Percentiles rank a stretch among this genome's conserved stretches.
These are phyloP conservation scores for Thinocorus orbignyianus DNA, from an alignment of 2,113 vertebrate genomes.

Conservation along the genomic window DNA sequence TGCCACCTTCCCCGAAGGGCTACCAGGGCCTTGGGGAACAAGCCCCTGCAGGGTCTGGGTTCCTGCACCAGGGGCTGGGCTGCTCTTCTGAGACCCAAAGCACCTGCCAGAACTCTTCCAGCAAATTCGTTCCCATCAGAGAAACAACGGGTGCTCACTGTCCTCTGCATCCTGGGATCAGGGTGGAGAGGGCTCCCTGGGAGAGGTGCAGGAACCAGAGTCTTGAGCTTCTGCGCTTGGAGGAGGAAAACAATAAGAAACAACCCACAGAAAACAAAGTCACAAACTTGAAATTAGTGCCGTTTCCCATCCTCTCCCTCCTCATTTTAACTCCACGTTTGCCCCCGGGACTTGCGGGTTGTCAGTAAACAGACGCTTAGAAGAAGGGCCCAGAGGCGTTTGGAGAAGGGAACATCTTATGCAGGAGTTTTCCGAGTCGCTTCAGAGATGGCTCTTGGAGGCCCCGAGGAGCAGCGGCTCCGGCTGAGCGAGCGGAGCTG, in stretches of 20 bases:
- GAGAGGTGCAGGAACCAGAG: background rate
- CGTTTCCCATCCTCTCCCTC: rapidly evolving
- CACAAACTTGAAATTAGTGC: background rate
- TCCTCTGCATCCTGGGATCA: rapidly evolving
- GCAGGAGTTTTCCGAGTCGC: background rate
- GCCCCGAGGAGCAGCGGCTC: background rate
- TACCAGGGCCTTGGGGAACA: rapidly evolving
- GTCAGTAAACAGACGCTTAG: background rate
- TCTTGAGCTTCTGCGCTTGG: background rate
- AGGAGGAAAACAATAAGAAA: rapidly evolving
- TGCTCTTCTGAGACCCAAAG: background rate
- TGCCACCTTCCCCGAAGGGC: rapidly evolving
- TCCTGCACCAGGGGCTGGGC: rapidly evolving
- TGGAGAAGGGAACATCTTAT: background rate
- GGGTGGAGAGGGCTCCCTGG: rapidly evolving
- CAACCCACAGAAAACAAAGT: background rate
- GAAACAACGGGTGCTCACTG: rapidly evolving
- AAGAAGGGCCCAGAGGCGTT: background rate
- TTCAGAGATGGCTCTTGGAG: background rate
- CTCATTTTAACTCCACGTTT: background rate
- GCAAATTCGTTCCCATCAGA: background rate
- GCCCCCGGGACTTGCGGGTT: background rate
- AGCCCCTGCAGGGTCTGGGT: background rate
- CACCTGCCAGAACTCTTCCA: background rate
- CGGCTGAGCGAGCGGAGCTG: background rate